These are phyloP conservation scores for Drosophila busckii DNA, from an alignment of 1,140 invertebrate genomes.

Conservation along the genomic window DNA sequence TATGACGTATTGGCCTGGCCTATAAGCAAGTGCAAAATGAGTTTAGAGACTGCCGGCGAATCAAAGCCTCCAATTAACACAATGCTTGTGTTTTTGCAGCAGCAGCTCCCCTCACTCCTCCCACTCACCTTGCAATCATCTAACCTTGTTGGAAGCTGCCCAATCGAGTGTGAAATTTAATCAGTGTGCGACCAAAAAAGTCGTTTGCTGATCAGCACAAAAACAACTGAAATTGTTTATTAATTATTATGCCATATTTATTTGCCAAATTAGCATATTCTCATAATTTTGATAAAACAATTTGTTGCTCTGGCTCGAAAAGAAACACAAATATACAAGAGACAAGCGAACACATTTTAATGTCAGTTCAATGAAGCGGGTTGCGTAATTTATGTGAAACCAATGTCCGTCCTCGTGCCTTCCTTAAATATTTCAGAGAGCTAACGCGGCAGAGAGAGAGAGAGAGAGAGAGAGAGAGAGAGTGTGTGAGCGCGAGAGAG, in stretches of 20 bases:
- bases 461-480: too few relatives aligned
- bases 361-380: conserved; percentile 56
- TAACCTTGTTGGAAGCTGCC: too few relatives aligned
- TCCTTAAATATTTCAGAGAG: too few relatives aligned
- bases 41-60: conserved; percentile 43
- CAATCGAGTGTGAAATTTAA: conserved; percentile 68
- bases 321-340: conserved; percentile 12
- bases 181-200: conserved; percentile 59
- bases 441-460: too few relatives aligned
- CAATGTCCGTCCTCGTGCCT: conserved; percentile 17
- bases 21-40: conserved; percentile 15
- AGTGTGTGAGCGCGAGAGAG: too few relatives aligned
- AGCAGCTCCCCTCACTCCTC: conserved; percentile 22
- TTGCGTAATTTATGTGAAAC: conserved; percentile 52
- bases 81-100: conserved; percentile 50
- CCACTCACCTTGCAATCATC: not conserved
- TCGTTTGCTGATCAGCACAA: too few relatives aligned
- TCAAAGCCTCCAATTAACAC: conserved; percentile 60
- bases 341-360: conserved; percentile 40
- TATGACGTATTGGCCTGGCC: conserved; percentile 7
- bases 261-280: conserved; percentile 67
- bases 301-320: conserved; percentile 35
- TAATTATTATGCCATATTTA: conserved; percentile 68
- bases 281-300: conserved; percentile 69
- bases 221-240: conserved; percentile 58